Base-by-base conservation (phyloP, 2,797 vertebrate species). In the Pampus argenteus region DNA sequence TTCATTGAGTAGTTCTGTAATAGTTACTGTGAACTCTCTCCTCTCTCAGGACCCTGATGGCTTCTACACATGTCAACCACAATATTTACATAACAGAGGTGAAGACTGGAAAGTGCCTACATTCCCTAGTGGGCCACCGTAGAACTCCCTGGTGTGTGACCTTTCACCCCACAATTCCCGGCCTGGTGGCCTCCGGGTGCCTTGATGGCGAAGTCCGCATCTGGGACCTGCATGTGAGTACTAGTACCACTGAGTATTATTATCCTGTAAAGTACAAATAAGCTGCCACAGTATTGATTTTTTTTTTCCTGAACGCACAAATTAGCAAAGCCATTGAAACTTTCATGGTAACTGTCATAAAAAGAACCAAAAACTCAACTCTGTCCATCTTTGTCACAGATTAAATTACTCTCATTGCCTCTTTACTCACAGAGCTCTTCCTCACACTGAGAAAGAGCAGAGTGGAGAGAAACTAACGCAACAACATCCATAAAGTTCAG, bases 61-160 rank as follows among this genome's bases (percentile, higher is more conserved):
- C 98, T 61, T 99, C 98, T 75, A 99, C 98, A 20, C 98, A 99
- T 0, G 98, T 99, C 83, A 99, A 99, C 87, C 98, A 99, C 92
- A 99, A 99, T 90, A 99, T 99, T 88, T 99, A 99, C 89, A 99
- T 99, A 72, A 99, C 98, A 6, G 98, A 99, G 85, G 97, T 99
- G 91, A 99, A 98, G 95, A 99, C 98, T 17, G 97, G 98, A 83
- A 98, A 97, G 81, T 99, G 98, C 90, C 96, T 99, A 50, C 98
- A 99, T 91, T 99, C 98, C 80, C 80, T 99, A 68, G 97, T 99
- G 82, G 98, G 98, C 79, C 98, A 99, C 90, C 96, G 98, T 34
- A 95, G 98, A 34, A 99, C 98, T 28, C 98, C 98, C 0, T 99
- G 98, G 98, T 99, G 98, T 78, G 96, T 99, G 87, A 99, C 98